These are phyloP conservation scores for Chrysaora quinquecirrha DNA, from an alignment of 30 jellyfish, hydroid and myxozoan genomes.

Conservation along the genomic window DNA sequence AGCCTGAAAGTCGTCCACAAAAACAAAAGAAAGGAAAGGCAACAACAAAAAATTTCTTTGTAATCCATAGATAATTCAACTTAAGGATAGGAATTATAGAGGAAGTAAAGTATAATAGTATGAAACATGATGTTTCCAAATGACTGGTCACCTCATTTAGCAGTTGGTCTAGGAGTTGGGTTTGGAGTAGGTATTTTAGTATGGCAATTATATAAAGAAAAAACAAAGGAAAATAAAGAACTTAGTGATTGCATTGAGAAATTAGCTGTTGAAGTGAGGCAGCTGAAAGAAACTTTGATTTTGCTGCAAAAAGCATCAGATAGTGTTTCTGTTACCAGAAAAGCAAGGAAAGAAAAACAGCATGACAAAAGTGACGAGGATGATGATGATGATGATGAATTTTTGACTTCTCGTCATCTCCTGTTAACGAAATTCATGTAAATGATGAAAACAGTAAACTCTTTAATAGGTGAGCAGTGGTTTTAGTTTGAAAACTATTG, in stretches of 20 bases:
- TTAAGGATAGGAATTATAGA: no score
- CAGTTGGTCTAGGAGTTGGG: slow-evolving; percentile 77
- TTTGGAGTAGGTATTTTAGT: slow-evolving; percentile 64
- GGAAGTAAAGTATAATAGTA: no score
- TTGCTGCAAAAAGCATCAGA: slow-evolving; percentile 6
- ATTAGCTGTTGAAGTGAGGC: slow-evolving; percentile 59
- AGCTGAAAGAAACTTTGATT: slow-evolving; percentile 51
- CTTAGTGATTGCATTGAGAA: slow-evolving; percentile 42
- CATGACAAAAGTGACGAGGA: slow-evolving; percentile 5
- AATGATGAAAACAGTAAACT: background rate
- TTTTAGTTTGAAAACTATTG: no score
- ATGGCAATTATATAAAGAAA: slow-evolving; percentile 27
- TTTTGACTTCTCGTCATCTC: slow-evolving; percentile 30
- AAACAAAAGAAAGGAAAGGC: no score
- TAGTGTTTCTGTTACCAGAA: slow-evolving; percentile 3
- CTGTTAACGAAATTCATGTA: background rate
- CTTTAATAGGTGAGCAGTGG: no score
- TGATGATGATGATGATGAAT: slow-evolving; percentile 81
- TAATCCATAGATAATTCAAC: no score
- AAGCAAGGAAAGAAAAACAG: slow-evolving; percentile 2
- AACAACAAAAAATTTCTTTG: no score
- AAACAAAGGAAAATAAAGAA: slow-evolving; percentile 29
- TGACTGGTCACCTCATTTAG: no score
- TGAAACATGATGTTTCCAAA: no score
- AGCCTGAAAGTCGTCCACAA: no score